A percentile compares a stretch with the other conserved stretches of the same genome.
These are phyloP conservation scores for Physocephala rufipes DNA, from an alignment of 2,888 invertebrate species.

Conservation along the genomic window DNA sequence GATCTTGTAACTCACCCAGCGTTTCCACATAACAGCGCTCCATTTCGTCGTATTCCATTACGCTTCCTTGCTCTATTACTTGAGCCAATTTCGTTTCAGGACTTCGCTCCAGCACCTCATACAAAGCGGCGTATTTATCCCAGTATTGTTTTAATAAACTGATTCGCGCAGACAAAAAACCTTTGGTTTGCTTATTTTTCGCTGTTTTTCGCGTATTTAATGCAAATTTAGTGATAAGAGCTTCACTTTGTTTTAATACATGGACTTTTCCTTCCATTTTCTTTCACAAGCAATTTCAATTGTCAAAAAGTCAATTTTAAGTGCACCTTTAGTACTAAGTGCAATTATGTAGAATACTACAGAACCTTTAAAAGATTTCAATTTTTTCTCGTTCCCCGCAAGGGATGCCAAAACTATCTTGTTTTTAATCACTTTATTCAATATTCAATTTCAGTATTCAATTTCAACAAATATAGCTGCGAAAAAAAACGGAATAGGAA, in stretches of 20 bases:
- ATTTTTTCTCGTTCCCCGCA: no score
- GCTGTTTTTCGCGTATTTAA: conserved; percentile 10
- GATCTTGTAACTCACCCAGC: conserved; percentile 24
- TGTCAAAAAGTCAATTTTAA: no score
- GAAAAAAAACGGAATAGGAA: no score
- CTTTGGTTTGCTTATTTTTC: no score
- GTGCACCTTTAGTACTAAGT: no score
- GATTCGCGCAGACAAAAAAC: conserved; percentile 16
- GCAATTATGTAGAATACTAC: no score
- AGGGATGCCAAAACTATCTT: no score
- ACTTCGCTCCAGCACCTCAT: neutral
- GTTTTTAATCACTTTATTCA: no score
- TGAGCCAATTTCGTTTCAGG: neutral
- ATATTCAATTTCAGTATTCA: no score
- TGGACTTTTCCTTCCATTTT: neutral
- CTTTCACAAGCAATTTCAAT: no score
- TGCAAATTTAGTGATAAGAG: conserved; percentile 7
- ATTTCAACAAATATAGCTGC: no score
- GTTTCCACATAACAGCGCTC: conserved; percentile 17
- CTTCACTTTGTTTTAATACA: neutral
- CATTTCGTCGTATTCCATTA: conserved; percentile 5
- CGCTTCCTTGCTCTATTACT: neutral
- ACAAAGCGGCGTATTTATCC: neutral
- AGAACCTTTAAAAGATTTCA: no score
- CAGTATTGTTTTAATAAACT: neutral